Conservation (phyloP, 2,113 vertebrate genomes). For the Colinus virginianus region DNA sequence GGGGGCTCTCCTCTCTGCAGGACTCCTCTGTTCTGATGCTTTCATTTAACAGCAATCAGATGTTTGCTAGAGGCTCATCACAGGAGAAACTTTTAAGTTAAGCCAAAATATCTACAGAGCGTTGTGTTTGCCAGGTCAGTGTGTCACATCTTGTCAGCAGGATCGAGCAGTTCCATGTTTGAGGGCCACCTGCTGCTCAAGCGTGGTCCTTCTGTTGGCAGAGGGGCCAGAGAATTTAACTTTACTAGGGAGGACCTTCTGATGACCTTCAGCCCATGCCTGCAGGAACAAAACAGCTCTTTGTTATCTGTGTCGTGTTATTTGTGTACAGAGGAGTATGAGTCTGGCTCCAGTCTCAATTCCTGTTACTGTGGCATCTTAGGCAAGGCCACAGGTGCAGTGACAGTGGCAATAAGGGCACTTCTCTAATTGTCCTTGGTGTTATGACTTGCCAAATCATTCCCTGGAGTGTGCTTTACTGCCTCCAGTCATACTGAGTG, state of each 20-base stretch:
- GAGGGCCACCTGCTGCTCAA: conserved; percentile 30
- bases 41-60: conserved; percentile 37
- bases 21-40: conserved; percentile 6
- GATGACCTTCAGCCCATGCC: background rate
- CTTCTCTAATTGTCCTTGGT: background rate
- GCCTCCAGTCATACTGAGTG: background rate
- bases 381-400: background rate
- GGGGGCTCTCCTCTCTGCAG: background rate
- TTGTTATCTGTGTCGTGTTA: background rate
- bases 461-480: background rate
- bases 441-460: background rate
- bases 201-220: background rate
- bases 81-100: conserved; percentile 23
- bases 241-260: background rate
- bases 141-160: background rate
- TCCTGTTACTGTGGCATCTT: background rate
- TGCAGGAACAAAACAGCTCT: background rate
- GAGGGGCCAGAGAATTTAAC: background rate
- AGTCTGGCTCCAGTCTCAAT: rapidly evolving
- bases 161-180: background rate
- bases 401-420: background rate
- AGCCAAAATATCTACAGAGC: conserved; percentile 42
- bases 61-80: conserved; percentile 32
- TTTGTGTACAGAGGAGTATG: background rate
- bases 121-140: background rate